phyloP scores from a whole-genome alignment of 2,113 vertebrate genomes.

The Lepus timidus region DNA sequence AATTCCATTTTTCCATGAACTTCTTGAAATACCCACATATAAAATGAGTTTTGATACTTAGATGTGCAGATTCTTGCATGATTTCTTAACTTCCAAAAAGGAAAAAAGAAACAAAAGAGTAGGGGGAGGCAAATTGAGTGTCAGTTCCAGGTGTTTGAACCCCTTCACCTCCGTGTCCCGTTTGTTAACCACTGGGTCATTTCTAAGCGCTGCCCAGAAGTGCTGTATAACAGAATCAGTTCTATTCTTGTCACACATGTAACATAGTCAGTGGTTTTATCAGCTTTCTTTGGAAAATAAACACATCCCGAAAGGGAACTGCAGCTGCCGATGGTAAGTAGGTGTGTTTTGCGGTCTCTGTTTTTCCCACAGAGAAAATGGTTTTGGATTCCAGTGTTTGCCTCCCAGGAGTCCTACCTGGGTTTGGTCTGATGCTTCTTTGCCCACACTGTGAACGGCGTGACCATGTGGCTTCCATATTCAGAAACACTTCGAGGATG shows the following conservation, averaged over 20 bases:
- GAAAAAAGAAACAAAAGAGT: background rate
- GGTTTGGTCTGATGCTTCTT: background rate
- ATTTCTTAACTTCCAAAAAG: background rate
- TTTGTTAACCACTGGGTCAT: background rate
- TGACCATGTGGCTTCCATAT: background rate
- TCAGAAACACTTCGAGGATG: background rate
- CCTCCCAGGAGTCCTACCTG: conserved; percentile 36
- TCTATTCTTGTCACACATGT: background rate
- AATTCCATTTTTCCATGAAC: too few relatives aligned
- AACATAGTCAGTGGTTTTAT: background rate
- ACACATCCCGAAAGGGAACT: background rate
- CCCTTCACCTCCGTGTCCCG: too few relatives aligned
- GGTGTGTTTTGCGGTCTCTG: conserved; percentile 48
- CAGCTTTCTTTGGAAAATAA: conserved; percentile 65
- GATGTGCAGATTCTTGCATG: background rate
- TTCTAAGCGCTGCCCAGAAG: conserved; percentile 5
- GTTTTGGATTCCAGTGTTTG: conserved; percentile 49
- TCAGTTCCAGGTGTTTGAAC: background rate
- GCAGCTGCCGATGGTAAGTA: background rate
- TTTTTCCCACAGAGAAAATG: conserved; percentile 55
- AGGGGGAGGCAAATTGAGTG: background rate
- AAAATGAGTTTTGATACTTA: background rate
- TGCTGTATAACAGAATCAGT: background rate
- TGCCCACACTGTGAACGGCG: background rate
- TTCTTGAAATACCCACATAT: too few relatives aligned